These are phyloP conservation scores for Rhabdomys pumilio DNA, from an alignment of 2,797 vertebrate genomes.

Conservation along the genomic window DNA sequence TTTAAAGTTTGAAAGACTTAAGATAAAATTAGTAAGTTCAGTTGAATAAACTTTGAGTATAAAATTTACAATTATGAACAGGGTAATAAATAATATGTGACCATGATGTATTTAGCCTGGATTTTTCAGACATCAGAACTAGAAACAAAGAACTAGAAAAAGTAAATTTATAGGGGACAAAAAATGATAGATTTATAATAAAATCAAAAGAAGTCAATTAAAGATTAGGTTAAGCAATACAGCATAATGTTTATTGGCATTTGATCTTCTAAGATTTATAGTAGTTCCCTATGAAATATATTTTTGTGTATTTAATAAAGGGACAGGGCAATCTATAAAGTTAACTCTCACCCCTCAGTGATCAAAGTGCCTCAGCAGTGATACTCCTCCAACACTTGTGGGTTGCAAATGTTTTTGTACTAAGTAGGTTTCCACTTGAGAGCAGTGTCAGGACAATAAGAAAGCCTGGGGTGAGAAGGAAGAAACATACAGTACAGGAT, in stretches of 20 bases:
- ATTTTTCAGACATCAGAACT: not conserved
- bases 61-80: constrained; percentile 23
- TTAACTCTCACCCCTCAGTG: not conserved
- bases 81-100: not conserved
- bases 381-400: not conserved
- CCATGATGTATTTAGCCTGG: not conserved
- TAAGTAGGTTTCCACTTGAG: not conserved
- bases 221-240: not conserved
- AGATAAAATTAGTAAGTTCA: not conserved
- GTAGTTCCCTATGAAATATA: not conserved
- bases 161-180: not conserved
- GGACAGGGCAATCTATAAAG: not conserved
- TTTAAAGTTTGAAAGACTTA: not conserved
- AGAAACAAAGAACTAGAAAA: not conserved
- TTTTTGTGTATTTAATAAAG: not conserved
- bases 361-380: not conserved
- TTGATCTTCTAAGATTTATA: not conserved
- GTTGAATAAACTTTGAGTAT: not conserved
- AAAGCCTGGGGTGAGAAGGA: not conserved
- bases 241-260: not conserved
- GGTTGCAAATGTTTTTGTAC: not conserved
- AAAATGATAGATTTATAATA: not conserved
- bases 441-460: not conserved
- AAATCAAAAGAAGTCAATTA: not conserved
- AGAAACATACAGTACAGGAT: not conserved